Conservation (phyloP, 2,113 vertebrate genomes). For the Rhea americana region DNA sequence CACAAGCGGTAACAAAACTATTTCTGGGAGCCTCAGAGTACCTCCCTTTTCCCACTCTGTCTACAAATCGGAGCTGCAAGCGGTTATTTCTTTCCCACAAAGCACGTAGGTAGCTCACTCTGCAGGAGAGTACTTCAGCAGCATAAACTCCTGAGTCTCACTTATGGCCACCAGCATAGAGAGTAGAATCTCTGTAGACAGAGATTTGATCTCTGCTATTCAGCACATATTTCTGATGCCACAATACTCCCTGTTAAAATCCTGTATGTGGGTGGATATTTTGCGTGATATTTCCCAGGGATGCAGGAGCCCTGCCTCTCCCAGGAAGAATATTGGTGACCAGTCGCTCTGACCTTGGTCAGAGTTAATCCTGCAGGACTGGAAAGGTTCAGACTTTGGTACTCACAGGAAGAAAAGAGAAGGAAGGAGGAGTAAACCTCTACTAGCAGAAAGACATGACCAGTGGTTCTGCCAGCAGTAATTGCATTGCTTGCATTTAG, state of each 20-base stretch:
- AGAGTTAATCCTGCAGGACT: constrained; percentile 57
- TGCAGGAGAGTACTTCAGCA: constrained; percentile 29
- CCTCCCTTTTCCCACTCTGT: background rate
- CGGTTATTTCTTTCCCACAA: background rate
- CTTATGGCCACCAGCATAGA: background rate
- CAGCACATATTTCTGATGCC: background rate
- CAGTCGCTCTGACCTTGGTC: constrained; percentile 44
- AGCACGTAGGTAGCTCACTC: background rate
- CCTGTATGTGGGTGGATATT: background rate
- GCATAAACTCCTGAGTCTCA: background rate
- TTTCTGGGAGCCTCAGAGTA: constrained; percentile 7
- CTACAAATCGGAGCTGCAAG: constrained; percentile 28
- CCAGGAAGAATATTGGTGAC: background rate
- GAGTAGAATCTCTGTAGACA: background rate
- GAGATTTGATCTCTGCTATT: background rate
- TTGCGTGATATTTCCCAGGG: constrained; percentile 20
- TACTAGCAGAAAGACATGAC: background rate
- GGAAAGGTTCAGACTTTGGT: constrained; percentile 37
- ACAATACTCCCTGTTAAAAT: background rate
- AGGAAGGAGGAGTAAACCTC: background rate
- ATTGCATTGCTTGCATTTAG: constrained; percentile 16
- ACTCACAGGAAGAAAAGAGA: background rate
- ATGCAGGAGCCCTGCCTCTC: background rate
- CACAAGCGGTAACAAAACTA: background rate
- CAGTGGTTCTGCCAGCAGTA: constrained; percentile 12